These are phyloP conservation scores for Keiferia lycopersicella DNA, from an alignment of 2,888 invertebrate genomes.

Conservation along the genomic window DNA sequence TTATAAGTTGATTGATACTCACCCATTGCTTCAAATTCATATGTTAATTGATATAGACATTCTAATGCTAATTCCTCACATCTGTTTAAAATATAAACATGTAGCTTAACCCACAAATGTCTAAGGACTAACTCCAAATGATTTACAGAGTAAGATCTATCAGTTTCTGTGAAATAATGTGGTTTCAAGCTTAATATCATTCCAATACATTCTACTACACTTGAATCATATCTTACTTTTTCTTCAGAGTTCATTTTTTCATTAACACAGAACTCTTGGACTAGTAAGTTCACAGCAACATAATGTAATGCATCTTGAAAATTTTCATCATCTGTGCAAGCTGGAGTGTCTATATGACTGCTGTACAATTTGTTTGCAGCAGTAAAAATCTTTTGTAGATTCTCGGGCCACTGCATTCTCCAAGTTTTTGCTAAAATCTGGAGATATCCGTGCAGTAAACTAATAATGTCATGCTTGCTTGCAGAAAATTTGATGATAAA, in stretches of 20 bases:
- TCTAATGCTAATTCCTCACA: constrained; percentile 68
- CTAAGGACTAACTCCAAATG: constrained; percentile 59
- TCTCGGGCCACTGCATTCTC: constrained; percentile 84
- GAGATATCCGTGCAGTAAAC: constrained; percentile 82
- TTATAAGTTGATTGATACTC: constrained; percentile 59
- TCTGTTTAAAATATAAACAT: constrained; percentile 67
- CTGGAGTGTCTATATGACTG: constrained; percentile 68
- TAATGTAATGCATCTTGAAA: constrained; percentile 61
- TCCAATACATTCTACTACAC: constrained; percentile 64
- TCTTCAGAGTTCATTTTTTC: constrained; percentile 57
- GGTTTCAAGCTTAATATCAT: constrained; percentile 62
- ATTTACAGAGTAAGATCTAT: constrained; percentile 41
- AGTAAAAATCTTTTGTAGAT: constrained; percentile 80
- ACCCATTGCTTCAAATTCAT: constrained; percentile 72
- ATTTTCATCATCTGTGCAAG: constrained; percentile 62
- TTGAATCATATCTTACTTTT: constrained; percentile 55
- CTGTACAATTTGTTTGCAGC: constrained; percentile 81
- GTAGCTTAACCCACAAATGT: constrained; percentile 70
- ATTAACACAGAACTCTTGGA: constrained; percentile 69
- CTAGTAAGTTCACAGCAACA: constrained; percentile 61
- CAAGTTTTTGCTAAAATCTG: constrained; percentile 82
- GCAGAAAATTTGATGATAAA: constrained; percentile 83
- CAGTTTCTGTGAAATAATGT: constrained; percentile 57
- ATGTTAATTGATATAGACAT: constrained; percentile 65
- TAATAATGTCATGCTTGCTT: constrained; percentile 79